Evolutionary conservation across 2,888 invertebrate genomes (phyloP).

Genomic region (Eupithecia subfuscata): DNA sequence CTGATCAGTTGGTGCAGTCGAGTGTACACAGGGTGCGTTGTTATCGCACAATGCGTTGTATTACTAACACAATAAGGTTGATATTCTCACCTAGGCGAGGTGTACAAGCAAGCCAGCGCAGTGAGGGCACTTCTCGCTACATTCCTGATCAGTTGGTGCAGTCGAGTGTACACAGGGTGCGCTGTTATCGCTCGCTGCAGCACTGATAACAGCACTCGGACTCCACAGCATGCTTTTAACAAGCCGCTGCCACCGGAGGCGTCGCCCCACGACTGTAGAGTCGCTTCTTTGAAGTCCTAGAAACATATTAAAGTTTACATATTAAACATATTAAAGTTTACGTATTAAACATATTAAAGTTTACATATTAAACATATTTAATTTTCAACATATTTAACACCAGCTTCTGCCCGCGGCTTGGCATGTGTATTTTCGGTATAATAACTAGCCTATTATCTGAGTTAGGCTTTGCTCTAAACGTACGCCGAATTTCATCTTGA

Average conservation of each 20-base stretch:
- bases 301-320: neutral
- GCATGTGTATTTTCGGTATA: too few species aligned
- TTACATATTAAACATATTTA: too few species aligned
- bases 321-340: too few species aligned
- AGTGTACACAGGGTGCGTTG: conserved; percentile 49
- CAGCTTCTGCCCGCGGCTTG: too few species aligned
- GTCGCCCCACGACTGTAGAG: conserved; percentile 61
- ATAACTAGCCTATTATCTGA: too few species aligned
- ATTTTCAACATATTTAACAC: too few species aligned
- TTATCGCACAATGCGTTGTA: conserved; percentile 30
- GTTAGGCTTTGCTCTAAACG: too few species aligned
- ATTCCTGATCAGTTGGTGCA: conserved; percentile 46
- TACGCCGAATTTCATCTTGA: too few species aligned
- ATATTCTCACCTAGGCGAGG: conserved; percentile 28
- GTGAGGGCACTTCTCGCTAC: conserved; percentile 50
- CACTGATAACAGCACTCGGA: conserved; percentile 51
- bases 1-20: conserved; percentile 50
- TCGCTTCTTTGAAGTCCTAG: conserved; percentile 62
- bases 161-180: conserved; percentile 51
- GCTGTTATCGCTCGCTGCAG: conserved; percentile 43
- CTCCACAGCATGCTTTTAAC: conserved; percentile 52
- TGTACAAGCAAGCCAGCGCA: conserved; percentile 48
- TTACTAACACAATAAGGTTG: neutral
- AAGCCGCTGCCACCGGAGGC: conserved; percentile 57
- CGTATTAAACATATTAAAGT: too few species aligned